Evolutionary conservation across 53 echinoderm and acorn worm genomes (phyloP), one percentile per base, ranked within the genome.

Genomic region (Arbacia lixula): DNA sequence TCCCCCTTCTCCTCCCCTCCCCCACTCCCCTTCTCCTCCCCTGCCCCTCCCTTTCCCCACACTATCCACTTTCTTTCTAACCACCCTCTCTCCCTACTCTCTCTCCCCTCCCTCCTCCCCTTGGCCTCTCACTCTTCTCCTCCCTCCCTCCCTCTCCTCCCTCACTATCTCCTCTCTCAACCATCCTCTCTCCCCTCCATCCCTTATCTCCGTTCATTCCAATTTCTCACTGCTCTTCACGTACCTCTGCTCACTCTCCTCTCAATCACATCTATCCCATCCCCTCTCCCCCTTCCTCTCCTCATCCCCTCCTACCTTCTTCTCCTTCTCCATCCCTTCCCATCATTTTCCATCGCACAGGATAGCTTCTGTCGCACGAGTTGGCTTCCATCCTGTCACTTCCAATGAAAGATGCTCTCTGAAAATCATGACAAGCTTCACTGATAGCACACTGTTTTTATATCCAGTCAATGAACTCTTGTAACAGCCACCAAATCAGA

Each of bases 391-490:
- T 66, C 37, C 66, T 66, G 66, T 66, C 66, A 66, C 66, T 1
- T 66, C 24, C 21, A 1, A 66, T 66, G 19, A 66, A 38, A 3
- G 36, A 66, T 66, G 66, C 66, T 66, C 36, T 66, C 21, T 66
- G 39, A 66, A 66, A 36, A 8, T 9, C 36, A 21, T 66, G 66
- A 32, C 64, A 64, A 64, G 64, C 34, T 26, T 46, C 64, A 33
- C 3, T 64, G 31, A 12, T 30, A 5, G 64, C 64, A 64, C 33
- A 64, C 64, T 33, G 0, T 19, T 34, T 17, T 16, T 6, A 36
- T 37, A 20, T 4, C 66, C 66, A 66, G 66, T 66, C 66, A 66
- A 36, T 66, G 66, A 66, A 66, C 66, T 8, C 66, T n/a, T n/a
- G n/a, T n/a, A n/a, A n/a, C n/a, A n/a, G n/a, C n/a, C n/a, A n/a